phyloP scores from a whole-genome alignment of 2,888 invertebrate genomes.

The Ephialtes manifestator region DNA sequence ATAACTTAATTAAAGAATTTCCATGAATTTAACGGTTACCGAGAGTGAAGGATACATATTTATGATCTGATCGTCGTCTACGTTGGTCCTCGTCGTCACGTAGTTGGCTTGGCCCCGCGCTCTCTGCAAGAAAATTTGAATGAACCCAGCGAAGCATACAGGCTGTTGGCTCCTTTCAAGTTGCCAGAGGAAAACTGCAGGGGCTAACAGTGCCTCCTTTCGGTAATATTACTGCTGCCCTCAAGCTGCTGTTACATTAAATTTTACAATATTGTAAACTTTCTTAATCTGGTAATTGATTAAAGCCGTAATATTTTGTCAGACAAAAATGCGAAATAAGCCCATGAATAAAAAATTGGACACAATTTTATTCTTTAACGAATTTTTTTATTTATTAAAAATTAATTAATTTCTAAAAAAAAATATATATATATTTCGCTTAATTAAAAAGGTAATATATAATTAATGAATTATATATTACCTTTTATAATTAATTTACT shows the following conservation, averaged over 20 bases:
- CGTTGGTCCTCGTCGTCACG: slow-evolving; percentile 44
- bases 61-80: slow-evolving; percentile 79
- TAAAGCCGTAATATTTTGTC: slow-evolving; percentile 9
- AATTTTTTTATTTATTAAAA: too few relatives aligned
- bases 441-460: too few relatives aligned
- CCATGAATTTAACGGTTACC: slow-evolving; percentile 82
- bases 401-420: too few relatives aligned
- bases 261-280: slow-evolving; percentile 52
- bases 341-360: background rate
- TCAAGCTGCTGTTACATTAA: background rate
- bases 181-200: slow-evolving; percentile 28
- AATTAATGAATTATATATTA: too few relatives aligned
- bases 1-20: slow-evolving; percentile 86
- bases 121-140: slow-evolving; percentile 65
- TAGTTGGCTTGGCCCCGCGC: slow-evolving; percentile 28
- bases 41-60: slow-evolving; percentile 83
- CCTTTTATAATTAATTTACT: too few relatives aligned
- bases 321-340: slow-evolving; percentile 6
- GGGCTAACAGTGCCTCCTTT: slow-evolving; percentile 53
- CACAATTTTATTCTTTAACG: too few relatives aligned
- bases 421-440: too few relatives aligned
- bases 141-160: slow-evolving; percentile 61
- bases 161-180: slow-evolving; percentile 65
- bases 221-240: slow-evolving; percentile 35
- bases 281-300: slow-evolving; percentile 57